A percentile compares a stretch with the other conserved stretches of the same genome.
Evolutionary conservation across 92 coral and sea anemone genomes (phyloP).

Genomic region (Ricordea florida): DNA sequence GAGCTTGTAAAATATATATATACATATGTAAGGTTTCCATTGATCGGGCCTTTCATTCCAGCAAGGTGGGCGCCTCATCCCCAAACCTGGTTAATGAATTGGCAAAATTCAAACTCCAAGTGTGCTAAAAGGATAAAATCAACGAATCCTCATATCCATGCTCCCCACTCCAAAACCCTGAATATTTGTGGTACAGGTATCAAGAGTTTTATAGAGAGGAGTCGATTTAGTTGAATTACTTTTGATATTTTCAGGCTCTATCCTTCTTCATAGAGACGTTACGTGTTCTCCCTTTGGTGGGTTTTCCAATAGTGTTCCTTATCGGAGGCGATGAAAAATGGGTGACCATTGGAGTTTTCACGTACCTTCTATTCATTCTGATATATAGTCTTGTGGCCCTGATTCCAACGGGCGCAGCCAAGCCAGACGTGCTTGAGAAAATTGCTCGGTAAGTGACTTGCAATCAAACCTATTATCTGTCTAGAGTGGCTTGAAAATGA

Average conservation of each 20-base stretch:
- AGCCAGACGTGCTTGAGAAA: conserved; percentile 53
- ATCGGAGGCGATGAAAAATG: conserved; percentile 37
- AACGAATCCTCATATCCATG: too few relatives aligned
- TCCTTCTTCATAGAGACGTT: conserved; percentile 30
- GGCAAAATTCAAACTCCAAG: too few relatives aligned
- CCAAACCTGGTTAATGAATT: too few relatives aligned
- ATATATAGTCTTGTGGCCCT: conserved; percentile 34
- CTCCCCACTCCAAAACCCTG: too few relatives aligned
- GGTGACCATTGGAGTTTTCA: conserved; percentile 31
- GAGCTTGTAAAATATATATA: too few relatives aligned
- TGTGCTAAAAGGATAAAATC: too few relatives aligned
- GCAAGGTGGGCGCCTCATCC: too few relatives aligned
- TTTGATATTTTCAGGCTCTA: conserved; percentile 3
- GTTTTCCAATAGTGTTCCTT: conserved; percentile 33
- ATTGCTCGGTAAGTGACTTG: conserved; percentile 56
- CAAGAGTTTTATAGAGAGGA: background rate
- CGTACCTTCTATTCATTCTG: conserved; percentile 17
- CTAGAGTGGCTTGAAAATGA: too few relatives aligned
- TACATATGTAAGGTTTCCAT: too few relatives aligned
- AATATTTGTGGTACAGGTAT: too few relatives aligned
- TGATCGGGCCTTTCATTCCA: too few relatives aligned
- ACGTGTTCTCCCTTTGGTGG: conserved; percentile 42
- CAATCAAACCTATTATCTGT: too few relatives aligned
- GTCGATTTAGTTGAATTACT: background rate
- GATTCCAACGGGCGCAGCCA: conserved; percentile 43